Evolutionary conservation across 2,797 vertebrate species (phyloP).

Genomic region (Notolepis coatsorum): DNA sequence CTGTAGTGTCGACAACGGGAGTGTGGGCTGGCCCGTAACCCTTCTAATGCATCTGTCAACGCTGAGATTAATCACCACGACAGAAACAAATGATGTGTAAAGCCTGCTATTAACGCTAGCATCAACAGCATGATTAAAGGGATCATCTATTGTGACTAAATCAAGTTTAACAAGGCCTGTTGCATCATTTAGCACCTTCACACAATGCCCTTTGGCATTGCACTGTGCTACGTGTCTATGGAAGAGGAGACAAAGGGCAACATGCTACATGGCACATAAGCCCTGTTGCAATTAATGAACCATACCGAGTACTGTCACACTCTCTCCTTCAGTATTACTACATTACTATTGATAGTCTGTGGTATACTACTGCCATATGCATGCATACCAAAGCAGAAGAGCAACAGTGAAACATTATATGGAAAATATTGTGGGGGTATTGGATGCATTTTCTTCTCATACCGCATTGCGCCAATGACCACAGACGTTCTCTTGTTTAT

Average conservation of each 20-base stretch:
- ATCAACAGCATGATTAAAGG: slow-evolving; percentile 84
- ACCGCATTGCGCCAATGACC: neutral
- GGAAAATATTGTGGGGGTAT: no score
- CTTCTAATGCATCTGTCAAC: slow-evolving; percentile 64
- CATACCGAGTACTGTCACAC: slow-evolving; percentile 19
- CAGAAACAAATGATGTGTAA: slow-evolving; percentile 83
- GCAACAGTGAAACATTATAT: neutral
- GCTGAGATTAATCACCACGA: slow-evolving; percentile 82
- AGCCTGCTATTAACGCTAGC: slow-evolving; percentile 84
- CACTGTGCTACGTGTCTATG: slow-evolving; percentile 51
- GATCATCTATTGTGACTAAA: slow-evolving; percentile 84
- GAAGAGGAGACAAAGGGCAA: slow-evolving; percentile 54
- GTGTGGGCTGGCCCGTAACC: slow-evolving; percentile 63
- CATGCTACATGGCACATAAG: slow-evolving; percentile 28
- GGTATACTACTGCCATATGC: neutral
- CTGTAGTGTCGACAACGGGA: slow-evolving; percentile 52
- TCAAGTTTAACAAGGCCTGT: slow-evolving; percentile 84
- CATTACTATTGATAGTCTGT: slow-evolving; percentile 19
- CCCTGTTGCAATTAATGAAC: slow-evolving; percentile 30
- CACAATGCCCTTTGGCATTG: slow-evolving; percentile 72
- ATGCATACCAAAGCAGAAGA: slow-evolving; percentile 3
- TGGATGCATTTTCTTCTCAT: neutral
- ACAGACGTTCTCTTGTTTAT: neutral
- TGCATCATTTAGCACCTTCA: slow-evolving; percentile 77
- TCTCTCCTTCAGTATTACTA: slow-evolving; percentile 29